These are phyloP conservation scores for Phoebastria nigripes DNA, from an alignment of 2,797 vertebrate genomes.

Conservation along the genomic window DNA sequence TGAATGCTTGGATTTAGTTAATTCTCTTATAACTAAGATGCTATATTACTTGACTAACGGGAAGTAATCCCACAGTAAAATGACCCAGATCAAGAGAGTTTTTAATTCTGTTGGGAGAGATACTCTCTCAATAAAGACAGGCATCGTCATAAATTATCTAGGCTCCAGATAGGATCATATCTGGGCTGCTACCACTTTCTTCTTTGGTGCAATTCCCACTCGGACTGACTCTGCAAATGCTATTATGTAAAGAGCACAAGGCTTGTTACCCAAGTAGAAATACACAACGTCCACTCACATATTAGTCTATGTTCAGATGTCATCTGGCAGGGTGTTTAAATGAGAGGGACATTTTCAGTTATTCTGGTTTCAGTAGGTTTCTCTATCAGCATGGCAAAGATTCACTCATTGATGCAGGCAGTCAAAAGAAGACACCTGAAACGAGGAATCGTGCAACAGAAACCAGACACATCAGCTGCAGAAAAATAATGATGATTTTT, in stretches of 20 bases:
- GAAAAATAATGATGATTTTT: background rate
- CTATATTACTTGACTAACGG: background rate
- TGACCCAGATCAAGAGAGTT: background rate
- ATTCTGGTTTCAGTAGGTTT: background rate
- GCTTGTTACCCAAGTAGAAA: background rate
- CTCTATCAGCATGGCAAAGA: background rate
- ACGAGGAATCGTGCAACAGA: background rate
- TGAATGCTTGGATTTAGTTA: background rate
- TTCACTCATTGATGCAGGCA: background rate
- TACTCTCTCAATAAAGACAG: background rate
- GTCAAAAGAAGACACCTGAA: background rate
- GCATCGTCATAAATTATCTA: background rate
- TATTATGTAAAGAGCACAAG: background rate
- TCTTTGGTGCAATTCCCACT: background rate
- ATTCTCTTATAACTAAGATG: background rate
- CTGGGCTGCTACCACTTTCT: background rate
- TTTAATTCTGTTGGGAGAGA: background rate
- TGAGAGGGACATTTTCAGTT: background rate
- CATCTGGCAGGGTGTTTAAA: background rate
- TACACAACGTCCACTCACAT: background rate
- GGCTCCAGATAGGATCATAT: background rate
- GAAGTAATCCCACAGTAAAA: background rate
- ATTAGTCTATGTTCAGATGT: background rate
- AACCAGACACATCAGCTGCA: background rate
- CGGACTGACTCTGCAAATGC: background rate